phyloP scores from a whole-genome alignment of 2,797 vertebrate genomes.

The Cercopithecus petaurista region DNA sequence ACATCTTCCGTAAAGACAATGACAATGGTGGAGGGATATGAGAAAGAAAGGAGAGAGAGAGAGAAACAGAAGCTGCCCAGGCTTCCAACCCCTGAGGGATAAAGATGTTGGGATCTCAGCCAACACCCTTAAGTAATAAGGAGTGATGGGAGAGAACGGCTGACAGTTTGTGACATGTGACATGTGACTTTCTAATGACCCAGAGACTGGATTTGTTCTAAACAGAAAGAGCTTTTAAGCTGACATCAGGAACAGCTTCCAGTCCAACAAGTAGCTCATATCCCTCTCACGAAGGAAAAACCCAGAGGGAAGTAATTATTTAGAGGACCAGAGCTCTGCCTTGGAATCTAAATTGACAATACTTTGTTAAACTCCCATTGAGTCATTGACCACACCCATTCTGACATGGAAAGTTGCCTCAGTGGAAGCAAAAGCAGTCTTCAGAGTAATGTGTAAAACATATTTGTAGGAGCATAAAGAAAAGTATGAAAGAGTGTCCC shows the following conservation, averaged over 20 bases:
- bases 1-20: background rate
- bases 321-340: background rate
- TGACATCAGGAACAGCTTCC: slow-evolving; percentile 16
- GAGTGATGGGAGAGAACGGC: slow-evolving; percentile 26
- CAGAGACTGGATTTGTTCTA: slow-evolving; percentile 15
- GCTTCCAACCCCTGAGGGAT: background rate
- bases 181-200: slow-evolving; percentile 35
- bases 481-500: background rate
- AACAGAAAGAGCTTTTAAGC: background rate
- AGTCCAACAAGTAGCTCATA: background rate
- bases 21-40: background rate
- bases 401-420: background rate
- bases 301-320: slow-evolving; percentile 22
- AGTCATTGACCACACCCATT: background rate
- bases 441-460: background rate
- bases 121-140: slow-evolving; percentile 42
- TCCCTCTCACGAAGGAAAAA: background rate
- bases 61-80: background rate
- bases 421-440: background rate
- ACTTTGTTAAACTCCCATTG: background rate
- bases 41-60: background rate
- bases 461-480: background rate
- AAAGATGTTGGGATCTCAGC: slow-evolving; percentile 34
- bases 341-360: background rate
- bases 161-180: background rate